These are phyloP conservation scores for Dendrocopos noguchii DNA, from an alignment of 2,113 vertebrate genomes.

Conservation along the genomic window DNA sequence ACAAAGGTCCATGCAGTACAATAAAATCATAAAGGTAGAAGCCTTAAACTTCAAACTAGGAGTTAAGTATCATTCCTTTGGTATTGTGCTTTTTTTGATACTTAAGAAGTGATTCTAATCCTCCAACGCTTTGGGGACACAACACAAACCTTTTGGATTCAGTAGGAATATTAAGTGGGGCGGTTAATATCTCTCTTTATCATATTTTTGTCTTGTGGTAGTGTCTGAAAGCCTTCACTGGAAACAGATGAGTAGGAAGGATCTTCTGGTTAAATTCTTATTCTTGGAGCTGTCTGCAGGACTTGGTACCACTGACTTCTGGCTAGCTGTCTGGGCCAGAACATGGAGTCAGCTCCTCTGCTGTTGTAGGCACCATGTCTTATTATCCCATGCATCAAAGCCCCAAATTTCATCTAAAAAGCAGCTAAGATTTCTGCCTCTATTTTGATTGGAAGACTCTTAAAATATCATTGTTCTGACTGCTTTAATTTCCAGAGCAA, in stretches of 20 bases:
- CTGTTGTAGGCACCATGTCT: background rate
- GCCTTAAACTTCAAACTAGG: background rate
- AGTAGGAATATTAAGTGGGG: background rate
- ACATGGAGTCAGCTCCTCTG: background rate
- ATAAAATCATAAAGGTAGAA: background rate
- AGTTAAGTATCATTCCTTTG: background rate
- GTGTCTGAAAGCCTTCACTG: background rate
- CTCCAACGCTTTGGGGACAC: background rate
- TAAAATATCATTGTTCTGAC: slow-evolving; percentile 24
- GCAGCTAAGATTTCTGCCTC: background rate
- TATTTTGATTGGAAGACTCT: slow-evolving; percentile 42
- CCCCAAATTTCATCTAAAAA: background rate
- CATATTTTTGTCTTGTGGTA: background rate
- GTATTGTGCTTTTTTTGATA: background rate
- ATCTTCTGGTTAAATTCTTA: background rate
- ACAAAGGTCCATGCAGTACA: background rate
- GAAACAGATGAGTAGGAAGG: background rate
- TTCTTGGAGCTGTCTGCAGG: background rate
- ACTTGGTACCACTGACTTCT: background rate
- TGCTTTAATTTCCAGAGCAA: slow-evolving; percentile 26
- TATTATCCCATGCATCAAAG: background rate
- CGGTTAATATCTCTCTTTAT: background rate
- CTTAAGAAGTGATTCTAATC: background rate
- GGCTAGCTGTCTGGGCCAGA: background rate
- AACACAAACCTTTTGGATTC: background rate